Base-by-base conservation (phyloP, 2,797 vertebrate species). In the Myotis pilosus region DNA sequence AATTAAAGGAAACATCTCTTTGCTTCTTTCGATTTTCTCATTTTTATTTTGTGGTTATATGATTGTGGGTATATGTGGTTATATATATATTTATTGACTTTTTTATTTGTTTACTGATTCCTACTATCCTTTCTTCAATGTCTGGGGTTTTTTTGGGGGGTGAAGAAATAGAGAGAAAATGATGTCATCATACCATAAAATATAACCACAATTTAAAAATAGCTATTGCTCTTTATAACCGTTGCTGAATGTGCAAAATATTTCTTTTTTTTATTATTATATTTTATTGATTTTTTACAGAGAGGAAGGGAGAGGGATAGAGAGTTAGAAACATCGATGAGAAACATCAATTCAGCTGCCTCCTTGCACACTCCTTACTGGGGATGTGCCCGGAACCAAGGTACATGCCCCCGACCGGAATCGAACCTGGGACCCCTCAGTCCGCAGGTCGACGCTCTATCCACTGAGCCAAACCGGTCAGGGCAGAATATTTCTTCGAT, bases 41-140 rank as follows among this genome's bases (percentile, higher is more conserved):
- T 76, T 60, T 92, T 69, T 38, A 78, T 94, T 8, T 0, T 96
- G 84, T 44, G 66, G 79, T 78, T 94, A 53, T 71, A 36, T 81
- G 86, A 90, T 44, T 87, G 44, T 60, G 57, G 57, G 3, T 71
- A 84, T 86, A 41, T 96, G 80, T 44, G 66, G 82, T 74, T 71
- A 38, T 81, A 55, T 81, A 55, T 91, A 53, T 93, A 91, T 1
- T 87, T 84, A 66, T 88, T 95, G 4, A 81, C 74, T 66, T 97
- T 97, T 79, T 81, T 44, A 96, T 82, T 93, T 96, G 66, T 49
- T 89, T 97, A 57, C 15, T 92, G 74, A 94, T 89, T 96, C 47
- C 11, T 78, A 87, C 41, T 95, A 71, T 72, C 23, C n/a, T 95
- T 87, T 84, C 47, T 68, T 94, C 41, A 66, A 88, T 53, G 81